These are phyloP conservation scores for Drosophila cardini DNA, from an alignment of 1,140 invertebrate species.

Conservation along the genomic window DNA sequence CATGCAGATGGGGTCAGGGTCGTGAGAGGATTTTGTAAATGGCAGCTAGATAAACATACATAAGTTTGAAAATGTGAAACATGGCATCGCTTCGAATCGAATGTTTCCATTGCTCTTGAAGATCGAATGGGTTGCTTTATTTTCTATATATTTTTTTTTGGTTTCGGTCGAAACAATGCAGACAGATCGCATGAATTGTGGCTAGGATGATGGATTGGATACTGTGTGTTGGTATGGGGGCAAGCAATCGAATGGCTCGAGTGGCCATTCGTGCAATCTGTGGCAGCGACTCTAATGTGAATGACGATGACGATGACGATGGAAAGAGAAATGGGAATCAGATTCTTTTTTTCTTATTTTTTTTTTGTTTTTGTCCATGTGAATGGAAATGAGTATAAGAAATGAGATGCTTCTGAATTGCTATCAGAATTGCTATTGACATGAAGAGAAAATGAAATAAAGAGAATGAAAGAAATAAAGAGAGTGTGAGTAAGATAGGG, in stretches of 20 bases:
- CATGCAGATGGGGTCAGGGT: not conserved
- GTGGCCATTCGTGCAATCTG: constrained; percentile 13
- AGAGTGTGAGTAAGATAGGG: not conserved
- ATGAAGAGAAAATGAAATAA: not conserved
- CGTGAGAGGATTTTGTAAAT: not conserved
- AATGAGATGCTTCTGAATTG: constrained; percentile 25
- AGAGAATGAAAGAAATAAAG: not conserved
- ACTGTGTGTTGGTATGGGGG: constrained; percentile 32
- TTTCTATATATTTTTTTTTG: constrained; percentile 70
- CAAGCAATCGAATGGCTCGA: constrained; percentile 34
- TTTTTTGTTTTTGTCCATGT: not conserved
- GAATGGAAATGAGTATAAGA: constrained; percentile 15
- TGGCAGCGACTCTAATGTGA: constrained; percentile 18
- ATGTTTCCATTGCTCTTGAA: constrained; percentile 31
- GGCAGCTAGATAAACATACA: constrained; percentile 39
- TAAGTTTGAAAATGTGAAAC: constrained; percentile 28
- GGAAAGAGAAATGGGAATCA: not conserved
- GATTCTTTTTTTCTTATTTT: too few relatives aligned
- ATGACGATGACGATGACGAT: constrained; percentile 19
- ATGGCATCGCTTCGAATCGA: too few relatives aligned
- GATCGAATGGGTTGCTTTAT: constrained; percentile 51
- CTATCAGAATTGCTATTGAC: constrained; percentile 13
- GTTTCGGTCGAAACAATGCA: constrained; percentile 71
- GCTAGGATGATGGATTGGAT: constrained; percentile 55
- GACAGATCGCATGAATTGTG: constrained; percentile 72